phyloP scores from a whole-genome alignment of 2,113 vertebrate genomes.

The Podiceps cristatus region DNA sequence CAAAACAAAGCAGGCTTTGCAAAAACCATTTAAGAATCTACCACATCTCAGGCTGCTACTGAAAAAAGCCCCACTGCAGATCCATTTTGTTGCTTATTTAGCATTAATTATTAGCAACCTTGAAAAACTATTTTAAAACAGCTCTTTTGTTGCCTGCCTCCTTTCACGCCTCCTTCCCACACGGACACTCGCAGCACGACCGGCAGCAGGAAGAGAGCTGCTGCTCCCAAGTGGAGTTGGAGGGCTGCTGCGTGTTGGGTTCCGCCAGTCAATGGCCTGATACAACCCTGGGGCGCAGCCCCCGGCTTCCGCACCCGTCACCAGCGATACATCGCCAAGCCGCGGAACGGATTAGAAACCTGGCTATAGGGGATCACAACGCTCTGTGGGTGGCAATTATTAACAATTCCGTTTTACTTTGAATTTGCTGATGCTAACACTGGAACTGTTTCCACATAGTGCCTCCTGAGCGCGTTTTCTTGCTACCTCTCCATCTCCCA shows the following conservation, averaged over 20 bases:
- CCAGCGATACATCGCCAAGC: not conserved
- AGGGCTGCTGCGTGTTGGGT: not conserved
- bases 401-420: not conserved
- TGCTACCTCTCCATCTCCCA: not conserved
- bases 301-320: not conserved
- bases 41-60: not conserved
- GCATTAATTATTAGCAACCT: not conserved
- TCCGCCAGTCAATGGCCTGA: not conserved
- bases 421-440: not conserved
- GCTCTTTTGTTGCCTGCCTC: not conserved
- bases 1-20: not conserved
- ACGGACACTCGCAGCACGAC: not conserved
- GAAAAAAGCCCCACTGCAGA: not conserved
- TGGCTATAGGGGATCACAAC: not conserved
- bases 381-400: not conserved
- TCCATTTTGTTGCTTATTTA: not conserved
- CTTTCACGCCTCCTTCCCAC: not conserved
- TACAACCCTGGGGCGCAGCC: not conserved
- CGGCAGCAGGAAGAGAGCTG: conserved; percentile 4
- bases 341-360: not conserved
- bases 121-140: not conserved
- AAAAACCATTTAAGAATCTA: not conserved
- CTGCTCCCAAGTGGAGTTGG: conserved; percentile 58
- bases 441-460: not conserved
- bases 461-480: not conserved